Evolutionary conservation across 1,140 invertebrate genomes (phyloP).

Genomic region (Argopecten irradians): DNA sequence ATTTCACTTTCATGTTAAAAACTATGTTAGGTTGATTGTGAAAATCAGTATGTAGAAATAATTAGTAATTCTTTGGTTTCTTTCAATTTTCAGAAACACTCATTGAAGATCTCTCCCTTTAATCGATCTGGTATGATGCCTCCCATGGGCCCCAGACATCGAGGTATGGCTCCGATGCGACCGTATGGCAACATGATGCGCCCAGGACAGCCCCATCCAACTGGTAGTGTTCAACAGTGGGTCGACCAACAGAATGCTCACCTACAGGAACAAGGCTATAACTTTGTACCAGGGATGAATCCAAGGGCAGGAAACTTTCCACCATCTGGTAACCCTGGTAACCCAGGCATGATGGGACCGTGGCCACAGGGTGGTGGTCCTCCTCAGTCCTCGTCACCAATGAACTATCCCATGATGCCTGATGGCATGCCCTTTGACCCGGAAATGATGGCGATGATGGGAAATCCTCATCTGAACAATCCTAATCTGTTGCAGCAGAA

Average conservation of each 20-base stretch:
- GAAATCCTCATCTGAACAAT: constrained; percentile 57
- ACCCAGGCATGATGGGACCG: constrained; percentile 45
- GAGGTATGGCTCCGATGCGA: constrained; percentile 34
- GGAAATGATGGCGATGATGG: constrained; percentile 50
- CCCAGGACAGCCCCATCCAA: constrained; percentile 52
- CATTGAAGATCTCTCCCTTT: constrained; percentile 47
- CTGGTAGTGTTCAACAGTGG: constrained; percentile 69
- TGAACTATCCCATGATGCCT: constrained; percentile 62
- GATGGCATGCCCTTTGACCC: constrained; percentile 64
- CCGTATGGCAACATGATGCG: constrained; percentile 36
- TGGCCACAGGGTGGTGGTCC: constrained; percentile 43
- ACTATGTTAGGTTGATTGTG: too few species aligned
- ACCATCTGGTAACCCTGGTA: constrained; percentile 32
- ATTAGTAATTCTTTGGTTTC: neutral
- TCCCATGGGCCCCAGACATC: constrained; percentile 17
- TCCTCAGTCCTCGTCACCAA: constrained; percentile 27
- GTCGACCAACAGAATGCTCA: constrained; percentile 74
- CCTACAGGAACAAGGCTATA: constrained; percentile 65
- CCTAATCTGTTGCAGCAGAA: constrained; percentile 71
- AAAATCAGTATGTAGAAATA: too few species aligned
- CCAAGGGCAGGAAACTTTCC: constrained; percentile 55
- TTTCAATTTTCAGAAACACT: constrained; percentile 53
- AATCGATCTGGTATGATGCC: constrained; percentile 48
- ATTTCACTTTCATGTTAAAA: too few species aligned
- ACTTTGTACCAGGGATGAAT: constrained; percentile 57